A percentile compares a stretch with the other conserved stretches of the same genome.
phyloP scores from a whole-genome alignment of 2,888 invertebrate species.

The Lochmaea capreae region DNA sequence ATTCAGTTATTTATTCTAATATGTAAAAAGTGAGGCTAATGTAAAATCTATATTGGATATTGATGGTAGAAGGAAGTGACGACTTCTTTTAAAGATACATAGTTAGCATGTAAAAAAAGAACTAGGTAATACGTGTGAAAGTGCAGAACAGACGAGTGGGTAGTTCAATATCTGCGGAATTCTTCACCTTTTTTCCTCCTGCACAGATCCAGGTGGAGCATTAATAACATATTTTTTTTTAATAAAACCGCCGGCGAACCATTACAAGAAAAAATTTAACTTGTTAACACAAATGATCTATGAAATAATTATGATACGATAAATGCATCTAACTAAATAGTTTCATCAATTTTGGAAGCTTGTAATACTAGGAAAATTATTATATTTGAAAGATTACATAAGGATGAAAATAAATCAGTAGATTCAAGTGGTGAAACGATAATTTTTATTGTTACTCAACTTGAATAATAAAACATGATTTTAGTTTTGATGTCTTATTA shows the following conservation, averaged over 20 bases:
- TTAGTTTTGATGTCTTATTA: too few relatives aligned
- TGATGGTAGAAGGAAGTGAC: not conserved
- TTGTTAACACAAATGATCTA: not conserved
- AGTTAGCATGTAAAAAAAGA: constrained; percentile 44
- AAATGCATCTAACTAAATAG: constrained; percentile 29
- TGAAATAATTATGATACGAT: constrained; percentile 53
- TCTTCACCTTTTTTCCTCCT: constrained; percentile 76
- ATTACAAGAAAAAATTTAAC: constrained; percentile 53
- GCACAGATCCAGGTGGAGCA: constrained; percentile 65
- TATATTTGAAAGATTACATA: too few relatives aligned
- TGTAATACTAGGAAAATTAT: not conserved
- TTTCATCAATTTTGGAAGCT: not conserved
- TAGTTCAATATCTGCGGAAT: constrained; percentile 65
- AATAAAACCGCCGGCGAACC: constrained; percentile 63
- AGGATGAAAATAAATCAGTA: too few relatives aligned
- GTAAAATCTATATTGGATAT: too few relatives aligned
- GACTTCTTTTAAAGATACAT: constrained; percentile 12
- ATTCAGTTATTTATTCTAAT: too few relatives aligned
- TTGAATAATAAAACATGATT: too few relatives aligned
- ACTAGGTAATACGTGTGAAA: constrained; percentile 65
- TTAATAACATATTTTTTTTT: constrained; percentile 64
- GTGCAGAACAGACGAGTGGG: constrained; percentile 62
- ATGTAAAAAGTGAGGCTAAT: too few relatives aligned
- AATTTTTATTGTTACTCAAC: too few relatives aligned
- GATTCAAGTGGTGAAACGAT: too few relatives aligned